Conservation (phyloP, 2,888 invertebrate species). For the Spisula solida region DNA sequence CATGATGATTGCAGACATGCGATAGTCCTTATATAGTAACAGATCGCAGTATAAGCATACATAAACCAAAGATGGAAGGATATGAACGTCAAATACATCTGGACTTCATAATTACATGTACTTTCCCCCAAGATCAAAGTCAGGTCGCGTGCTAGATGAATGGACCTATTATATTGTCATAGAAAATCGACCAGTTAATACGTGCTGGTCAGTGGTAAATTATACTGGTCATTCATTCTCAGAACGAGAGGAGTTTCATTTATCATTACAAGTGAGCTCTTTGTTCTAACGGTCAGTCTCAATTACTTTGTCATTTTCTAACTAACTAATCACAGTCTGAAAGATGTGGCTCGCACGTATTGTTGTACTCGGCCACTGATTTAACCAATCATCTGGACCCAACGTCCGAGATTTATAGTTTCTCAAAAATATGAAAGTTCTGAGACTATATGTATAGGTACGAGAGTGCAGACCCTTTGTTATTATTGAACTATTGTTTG, state of each 20-base stretch:
- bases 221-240: slow-evolving; percentile 53
- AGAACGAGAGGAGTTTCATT: slow-evolving; percentile 28
- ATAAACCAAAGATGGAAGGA: too few relatives aligned
- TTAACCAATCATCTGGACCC: too few relatives aligned
- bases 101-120: background rate
- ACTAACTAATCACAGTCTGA: background rate
- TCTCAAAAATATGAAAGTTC: too few relatives aligned
- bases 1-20: too few relatives aligned
- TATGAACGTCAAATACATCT: background rate
- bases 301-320: slow-evolving; percentile 10
- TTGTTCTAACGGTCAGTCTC: slow-evolving; percentile 30
- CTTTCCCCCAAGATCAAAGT: background rate
- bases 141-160: slow-evolving; percentile 44
- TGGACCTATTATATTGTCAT: slow-evolving; percentile 27
- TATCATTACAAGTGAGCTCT: slow-evolving; percentile 13
- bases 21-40: too few relatives aligned
- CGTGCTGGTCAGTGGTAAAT: slow-evolving; percentile 49
- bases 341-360: background rate
- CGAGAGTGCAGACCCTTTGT: too few relatives aligned
- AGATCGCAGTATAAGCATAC: too few relatives aligned
- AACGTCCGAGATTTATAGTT: too few relatives aligned
- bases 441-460: too few relatives aligned
- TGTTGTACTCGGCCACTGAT: too few relatives aligned
- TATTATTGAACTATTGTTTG: too few relatives aligned
- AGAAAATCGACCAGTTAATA: slow-evolving; percentile 44